Base-by-base conservation (phyloP, 92 coral and sea anemone genomes). In the Porites rus region DNA sequence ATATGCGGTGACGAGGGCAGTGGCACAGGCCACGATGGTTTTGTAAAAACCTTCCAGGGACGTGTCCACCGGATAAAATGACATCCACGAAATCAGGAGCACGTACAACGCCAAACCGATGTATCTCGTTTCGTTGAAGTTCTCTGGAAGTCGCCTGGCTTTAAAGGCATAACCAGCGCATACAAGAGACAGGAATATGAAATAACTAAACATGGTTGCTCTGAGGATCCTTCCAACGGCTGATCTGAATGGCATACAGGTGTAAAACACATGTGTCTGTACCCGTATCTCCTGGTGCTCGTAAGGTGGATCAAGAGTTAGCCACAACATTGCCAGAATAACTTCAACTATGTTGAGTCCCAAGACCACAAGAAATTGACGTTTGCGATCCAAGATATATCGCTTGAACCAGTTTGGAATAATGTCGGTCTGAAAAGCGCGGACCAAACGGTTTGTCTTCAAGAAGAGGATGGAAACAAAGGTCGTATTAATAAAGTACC, bases 381-480 rank as follows among this genome's bases (percentile, higher is more conserved):
- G 84, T 60, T 58, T 88, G 56, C 84, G 91, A 28, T 85, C 91
- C 60, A 88, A 38, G 18, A 88, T 66, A 51, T 82, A 88, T 11
- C 61, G 79, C 28, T 60, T 88, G 53, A 84, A 88, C 91, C 91
- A 88, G 31, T 56, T 69, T 2, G 91, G 91, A 38, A 88, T 88
- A 0, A 83, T 31, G 22, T 82, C 66, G 3, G 78, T 82, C 77
- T 93, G 96, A 53, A 93, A 93, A 8, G 96, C 96, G 69, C 93
- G 94, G 50, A 86, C 93, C 9, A 93, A 81, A 6, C 94, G 84
- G 84, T 91, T 91, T 22, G 94, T 93, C 84, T 93, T 93, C 59
- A 93, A 91, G 80, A 80, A 91, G 62, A 93, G 82, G 7, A 93
- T 86, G 0, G 96, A 93, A 8, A 93, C 96, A 21, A 87, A 91